Conservation (phyloP, 2,888 invertebrate species). For the Mamestra brassicae region DNA sequence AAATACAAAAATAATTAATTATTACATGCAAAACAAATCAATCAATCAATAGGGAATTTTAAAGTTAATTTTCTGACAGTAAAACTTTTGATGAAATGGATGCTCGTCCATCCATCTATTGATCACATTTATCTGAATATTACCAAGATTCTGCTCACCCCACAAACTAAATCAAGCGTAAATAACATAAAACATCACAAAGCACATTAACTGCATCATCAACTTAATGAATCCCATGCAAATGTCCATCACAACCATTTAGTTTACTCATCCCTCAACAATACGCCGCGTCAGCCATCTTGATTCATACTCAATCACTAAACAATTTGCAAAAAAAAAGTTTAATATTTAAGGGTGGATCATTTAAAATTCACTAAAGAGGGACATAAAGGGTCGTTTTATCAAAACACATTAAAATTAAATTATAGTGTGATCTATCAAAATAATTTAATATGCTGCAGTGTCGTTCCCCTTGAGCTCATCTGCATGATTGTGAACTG, state of each 20-base stretch:
- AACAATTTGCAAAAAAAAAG: conserved; percentile 74
- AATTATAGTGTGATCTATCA: conserved; percentile 88
- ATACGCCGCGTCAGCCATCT: conserved; percentile 51
- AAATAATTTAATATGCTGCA: conserved; percentile 86
- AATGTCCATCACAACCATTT: conserved; percentile 63
- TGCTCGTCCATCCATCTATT: not conserved
- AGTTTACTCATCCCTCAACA: conserved; percentile 68
- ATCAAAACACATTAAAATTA: conserved; percentile 89
- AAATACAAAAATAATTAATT: too few species aligned
- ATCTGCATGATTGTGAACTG: conserved; percentile 83
- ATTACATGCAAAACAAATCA: too few species aligned
- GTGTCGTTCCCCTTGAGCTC: conserved; percentile 62
- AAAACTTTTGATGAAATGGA: too few species aligned
- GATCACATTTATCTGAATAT: not conserved
- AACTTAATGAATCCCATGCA: conserved; percentile 65
- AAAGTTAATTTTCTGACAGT: too few species aligned
- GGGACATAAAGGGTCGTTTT: conserved; percentile 77
- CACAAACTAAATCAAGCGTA: conserved; percentile 32
- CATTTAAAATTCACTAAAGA: conserved; percentile 68
- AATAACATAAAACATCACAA: conserved; percentile 34
- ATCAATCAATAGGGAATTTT: too few species aligned
- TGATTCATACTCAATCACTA: conserved; percentile 69
- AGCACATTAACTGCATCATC: conserved; percentile 55
- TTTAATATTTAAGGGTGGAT: conserved; percentile 69
- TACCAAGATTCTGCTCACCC: not conserved